These are phyloP conservation scores for Columba janthina DNA, from an alignment of 2,113 vertebrate genomes.

Conservation along the genomic window DNA sequence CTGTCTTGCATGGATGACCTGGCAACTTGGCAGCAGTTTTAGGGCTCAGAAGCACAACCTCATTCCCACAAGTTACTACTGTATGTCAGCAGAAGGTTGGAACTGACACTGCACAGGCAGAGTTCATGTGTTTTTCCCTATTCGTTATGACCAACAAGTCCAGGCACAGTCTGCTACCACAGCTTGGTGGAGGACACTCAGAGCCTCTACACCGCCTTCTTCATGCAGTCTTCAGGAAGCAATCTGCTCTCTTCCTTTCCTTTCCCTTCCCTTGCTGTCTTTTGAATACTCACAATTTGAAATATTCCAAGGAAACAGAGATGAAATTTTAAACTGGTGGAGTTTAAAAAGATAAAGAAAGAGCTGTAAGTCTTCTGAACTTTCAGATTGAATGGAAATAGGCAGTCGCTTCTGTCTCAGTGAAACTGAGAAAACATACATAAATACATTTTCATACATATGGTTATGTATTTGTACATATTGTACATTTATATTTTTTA, in stretches of 20 bases:
- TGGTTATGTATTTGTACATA: background rate
- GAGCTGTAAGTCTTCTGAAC: background rate
- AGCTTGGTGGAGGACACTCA: background rate
- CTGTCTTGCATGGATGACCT: background rate
- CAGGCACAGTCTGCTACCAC: fast-evolving
- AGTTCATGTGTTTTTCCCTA: background rate
- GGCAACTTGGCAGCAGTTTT: background rate
- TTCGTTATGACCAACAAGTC: background rate
- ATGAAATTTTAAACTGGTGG: background rate
- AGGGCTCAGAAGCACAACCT: background rate
- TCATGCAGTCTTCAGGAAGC: background rate
- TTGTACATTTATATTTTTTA: background rate
- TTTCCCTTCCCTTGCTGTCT: background rate
- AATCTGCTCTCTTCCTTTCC: background rate
- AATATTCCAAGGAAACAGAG: background rate
- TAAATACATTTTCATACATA: background rate
- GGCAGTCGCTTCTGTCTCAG: background rate
- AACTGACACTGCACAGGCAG: background rate
- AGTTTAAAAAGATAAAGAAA: background rate
- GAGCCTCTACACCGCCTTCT: background rate
- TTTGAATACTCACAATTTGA: background rate
- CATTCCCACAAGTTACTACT: background rate
- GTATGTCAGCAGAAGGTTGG: background rate
- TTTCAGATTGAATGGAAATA: background rate
- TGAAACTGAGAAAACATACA: background rate